Evolutionary conservation across 2,113 vertebrate genomes (phyloP).

Genomic region (Corythaeola cristata): DNA sequence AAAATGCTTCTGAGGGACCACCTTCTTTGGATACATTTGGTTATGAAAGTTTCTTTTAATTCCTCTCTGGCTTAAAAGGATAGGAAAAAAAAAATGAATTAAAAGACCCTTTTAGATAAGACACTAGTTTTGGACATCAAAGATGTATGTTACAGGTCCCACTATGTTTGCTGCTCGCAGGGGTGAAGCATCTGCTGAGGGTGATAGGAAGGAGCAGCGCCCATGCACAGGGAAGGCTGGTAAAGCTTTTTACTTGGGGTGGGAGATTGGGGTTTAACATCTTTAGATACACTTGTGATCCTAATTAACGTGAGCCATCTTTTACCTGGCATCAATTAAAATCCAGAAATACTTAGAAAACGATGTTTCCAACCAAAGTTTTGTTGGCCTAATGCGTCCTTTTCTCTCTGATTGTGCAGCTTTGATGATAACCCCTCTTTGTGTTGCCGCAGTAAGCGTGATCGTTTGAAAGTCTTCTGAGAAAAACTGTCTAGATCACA

Average conservation of each 20-base stretch:
- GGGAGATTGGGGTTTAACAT: neutral
- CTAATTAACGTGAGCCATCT: neutral
- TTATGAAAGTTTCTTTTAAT: neutral
- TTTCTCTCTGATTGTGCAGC: neutral
- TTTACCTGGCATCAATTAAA: neutral
- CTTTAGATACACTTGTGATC: neutral
- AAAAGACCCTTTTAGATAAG: neutral
- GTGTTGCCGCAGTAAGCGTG: neutral
- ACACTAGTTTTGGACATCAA: neutral
- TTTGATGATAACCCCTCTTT: neutral
- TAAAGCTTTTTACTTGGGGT: neutral
- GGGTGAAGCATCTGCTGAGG: neutral
- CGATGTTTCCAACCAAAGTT: neutral
- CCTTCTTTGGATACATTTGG: neutral
- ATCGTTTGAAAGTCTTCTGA: neutral
- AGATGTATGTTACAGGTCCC: neutral
- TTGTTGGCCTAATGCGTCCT: neutral
- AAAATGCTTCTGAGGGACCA: neutral
- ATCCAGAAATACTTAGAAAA: neutral
- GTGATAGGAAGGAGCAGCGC: neutral
- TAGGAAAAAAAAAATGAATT: neutral
- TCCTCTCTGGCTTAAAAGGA: neutral
- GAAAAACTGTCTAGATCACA: neutral
- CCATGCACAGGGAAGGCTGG: neutral
- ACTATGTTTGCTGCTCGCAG: neutral